Evolutionary conservation across 2,797 vertebrate species (phyloP).

Genomic region (Sebastes jordani): DNA sequence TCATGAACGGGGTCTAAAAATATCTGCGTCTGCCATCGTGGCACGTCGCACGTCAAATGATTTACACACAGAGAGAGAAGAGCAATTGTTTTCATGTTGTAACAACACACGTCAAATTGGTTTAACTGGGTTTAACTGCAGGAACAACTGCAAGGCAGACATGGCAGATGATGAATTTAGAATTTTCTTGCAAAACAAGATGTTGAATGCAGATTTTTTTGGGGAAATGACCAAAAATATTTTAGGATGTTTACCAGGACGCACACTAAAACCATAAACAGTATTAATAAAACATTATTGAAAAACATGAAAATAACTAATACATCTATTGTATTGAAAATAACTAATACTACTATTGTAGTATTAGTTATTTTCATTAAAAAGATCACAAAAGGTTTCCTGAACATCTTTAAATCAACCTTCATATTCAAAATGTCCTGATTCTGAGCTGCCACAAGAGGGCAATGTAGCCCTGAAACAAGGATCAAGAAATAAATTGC

Average conservation of each 20-base stretch:
- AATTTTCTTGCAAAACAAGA: neutral
- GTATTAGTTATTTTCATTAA: neutral
- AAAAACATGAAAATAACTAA: no score
- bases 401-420: neutral
- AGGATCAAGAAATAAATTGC: neutral
- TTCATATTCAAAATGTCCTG: neutral
- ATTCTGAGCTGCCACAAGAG: constrained; percentile 45
- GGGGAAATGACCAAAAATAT: neutral
- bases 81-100: neutral
- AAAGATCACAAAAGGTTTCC: neutral
- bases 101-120: neutral
- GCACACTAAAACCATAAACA: neutral
- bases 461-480: constrained; percentile 1
- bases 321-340: no score
- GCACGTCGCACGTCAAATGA: neutral
- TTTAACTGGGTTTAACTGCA: neutral
- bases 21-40: constrained; percentile 31
- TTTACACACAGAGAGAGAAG: neutral
- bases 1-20: constrained; percentile 47
- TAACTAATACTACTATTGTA: no score
- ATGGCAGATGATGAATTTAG: neutral
- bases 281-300: neutral
- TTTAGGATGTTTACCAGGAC: neutral
- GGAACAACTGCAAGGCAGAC: neutral
- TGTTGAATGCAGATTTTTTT: neutral